These are phyloP conservation scores for Macropis europaea DNA, from an alignment of 2,888 invertebrate genomes.

Conservation along the genomic window DNA sequence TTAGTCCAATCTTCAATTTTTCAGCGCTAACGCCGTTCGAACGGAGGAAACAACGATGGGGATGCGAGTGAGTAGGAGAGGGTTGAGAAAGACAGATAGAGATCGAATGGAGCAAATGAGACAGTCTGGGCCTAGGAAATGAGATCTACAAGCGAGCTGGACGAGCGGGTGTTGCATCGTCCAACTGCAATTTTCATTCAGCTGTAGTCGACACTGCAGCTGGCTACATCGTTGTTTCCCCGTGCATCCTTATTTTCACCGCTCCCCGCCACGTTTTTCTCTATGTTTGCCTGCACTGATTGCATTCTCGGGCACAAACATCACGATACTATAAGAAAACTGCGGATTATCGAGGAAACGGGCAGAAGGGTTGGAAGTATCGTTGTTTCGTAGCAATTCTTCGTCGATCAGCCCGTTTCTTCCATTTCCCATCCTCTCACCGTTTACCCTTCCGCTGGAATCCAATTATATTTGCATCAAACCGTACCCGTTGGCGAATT, in stretches of 20 bases:
- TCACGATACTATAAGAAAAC: conserved; percentile 59
- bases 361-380: neutral
- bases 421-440: neutral
- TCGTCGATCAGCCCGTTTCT: neutral
- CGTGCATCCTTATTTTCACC: conserved; percentile 17
- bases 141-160: conserved; percentile 64
- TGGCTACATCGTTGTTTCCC: conserved; percentile 30
- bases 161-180: conserved; percentile 45
- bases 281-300: conserved; percentile 68
- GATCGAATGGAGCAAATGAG: conserved; percentile 31
- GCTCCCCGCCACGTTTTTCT: conserved; percentile 28
- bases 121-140: conserved; percentile 61
- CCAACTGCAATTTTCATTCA: conserved; percentile 68
- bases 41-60: neutral
- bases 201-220: conserved; percentile 37
- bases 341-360: conserved; percentile 47
- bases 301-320: conserved; percentile 70
- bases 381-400: neutral
- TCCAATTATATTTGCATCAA: conserved; percentile 54
- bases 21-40: conserved; percentile 58
- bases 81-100: conserved; percentile 14
- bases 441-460: conserved; percentile 1
- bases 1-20: conserved; percentile 68
- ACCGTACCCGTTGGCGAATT: conserved; percentile 21
- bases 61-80: neutral